Evolutionary conservation across 2,113 vertebrate species (phyloP), one percentile per base, ranked within the genome.

Genomic region (Natator depressus): DNA sequence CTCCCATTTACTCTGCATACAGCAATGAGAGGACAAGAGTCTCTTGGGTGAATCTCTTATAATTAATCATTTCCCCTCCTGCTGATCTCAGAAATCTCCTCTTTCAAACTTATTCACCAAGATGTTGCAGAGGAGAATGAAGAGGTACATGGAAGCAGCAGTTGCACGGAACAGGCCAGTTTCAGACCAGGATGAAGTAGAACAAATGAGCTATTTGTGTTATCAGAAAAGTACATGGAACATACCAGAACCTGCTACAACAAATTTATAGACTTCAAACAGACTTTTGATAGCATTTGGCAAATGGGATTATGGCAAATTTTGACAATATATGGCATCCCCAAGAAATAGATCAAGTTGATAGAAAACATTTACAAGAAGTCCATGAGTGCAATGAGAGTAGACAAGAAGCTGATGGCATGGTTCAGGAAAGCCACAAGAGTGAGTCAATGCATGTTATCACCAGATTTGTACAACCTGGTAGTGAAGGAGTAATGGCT

Each of bases 41-140:
- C 91, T 82, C n/a, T 90, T 88, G 83, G 90, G 79, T 87, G 84
- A 90, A 82, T 95, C 80, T 76, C 59, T 84, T 78, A 78, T 22
- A 38, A 72, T 78, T 78, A 78, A 47, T 47, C 38, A 47, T 46
- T 47, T 78, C 5, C 11, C 10, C 6, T 76, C 22, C 72, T 94
- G 82, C 35, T 89, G 89, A 38, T 72, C 65, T 38, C n/a, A 72
- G n/a, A 72, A 72, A 72, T 38, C n/a, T 65, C 62, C 6, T 65
- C 31, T 16, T 35, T 69, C 16, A n/a, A 69, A n/a, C 35, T 38
- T 22, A 72, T 72, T 72, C 65, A 5, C 14, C 17, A 72, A 38
- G n/a, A 72, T 72, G 65, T 69, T 69, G 62, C 31, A n/a, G 35
- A 69, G 35, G 62, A 69, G 62, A 17, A n/a, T 72, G 17, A 22